phyloP scores from a whole-genome alignment of 2,888 invertebrate species.

The Cataglyphis rosenhaueri region DNA sequence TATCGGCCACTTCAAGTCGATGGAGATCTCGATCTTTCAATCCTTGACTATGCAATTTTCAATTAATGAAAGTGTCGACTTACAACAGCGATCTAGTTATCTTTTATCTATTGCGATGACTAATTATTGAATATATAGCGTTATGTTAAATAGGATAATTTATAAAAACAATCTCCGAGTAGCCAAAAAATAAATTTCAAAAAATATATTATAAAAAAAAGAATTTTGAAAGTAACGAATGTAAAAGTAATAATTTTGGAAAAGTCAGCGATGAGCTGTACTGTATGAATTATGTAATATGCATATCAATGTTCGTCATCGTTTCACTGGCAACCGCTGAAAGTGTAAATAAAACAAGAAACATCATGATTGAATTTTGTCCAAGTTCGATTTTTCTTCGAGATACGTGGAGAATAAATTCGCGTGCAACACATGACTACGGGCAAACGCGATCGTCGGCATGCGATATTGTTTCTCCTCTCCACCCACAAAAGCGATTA shows the following conservation, averaged over 20 bases:
- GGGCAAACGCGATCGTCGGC: constrained; percentile 24
- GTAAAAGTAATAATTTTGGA: background rate
- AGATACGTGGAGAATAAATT: constrained; percentile 27
- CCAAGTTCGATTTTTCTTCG: constrained; percentile 14
- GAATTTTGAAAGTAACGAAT: background rate
- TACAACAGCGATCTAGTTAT: constrained; percentile 15
- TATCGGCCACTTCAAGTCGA: constrained; percentile 12
- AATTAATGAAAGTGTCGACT: constrained; percentile 21
- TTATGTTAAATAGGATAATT: background rate
- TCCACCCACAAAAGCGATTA: constrained; percentile 26
- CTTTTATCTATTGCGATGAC: background rate
- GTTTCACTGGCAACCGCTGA: background rate
- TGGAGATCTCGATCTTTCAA: background rate
- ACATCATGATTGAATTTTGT: constrained; percentile 17
- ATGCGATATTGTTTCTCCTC: constrained; percentile 20
- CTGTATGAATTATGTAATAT: background rate
- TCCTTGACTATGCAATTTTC: constrained; percentile 20
- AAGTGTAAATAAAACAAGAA: background rate
- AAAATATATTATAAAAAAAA: background rate
- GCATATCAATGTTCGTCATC: background rate
- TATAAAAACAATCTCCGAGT: background rate
- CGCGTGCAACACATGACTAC: constrained; percentile 4
- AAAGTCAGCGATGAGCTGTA: background rate
- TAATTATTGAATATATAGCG: background rate
- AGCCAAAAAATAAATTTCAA: background rate